A percentile compares a stretch with the other conserved stretches of the same genome.
These are phyloP conservation scores for Erannis defoliaria DNA, from an alignment of 2,888 invertebrate species.

Conservation along the genomic window DNA sequence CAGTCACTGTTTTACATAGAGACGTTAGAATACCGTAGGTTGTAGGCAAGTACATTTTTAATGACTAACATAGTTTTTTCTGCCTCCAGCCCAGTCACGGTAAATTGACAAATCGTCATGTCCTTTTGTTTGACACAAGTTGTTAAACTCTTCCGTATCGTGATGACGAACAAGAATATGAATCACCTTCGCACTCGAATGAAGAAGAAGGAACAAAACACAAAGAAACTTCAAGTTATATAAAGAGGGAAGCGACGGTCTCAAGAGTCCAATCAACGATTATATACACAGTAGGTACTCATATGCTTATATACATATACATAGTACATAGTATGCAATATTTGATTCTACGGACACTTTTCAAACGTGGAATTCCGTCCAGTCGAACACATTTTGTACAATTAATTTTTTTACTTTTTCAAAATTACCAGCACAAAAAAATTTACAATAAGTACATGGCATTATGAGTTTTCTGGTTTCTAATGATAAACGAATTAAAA, in stretches of 20 bases:
- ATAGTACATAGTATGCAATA: no score
- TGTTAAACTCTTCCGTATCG: conserved; percentile 1
- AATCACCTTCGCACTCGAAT: neutral
- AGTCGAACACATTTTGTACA: no score
- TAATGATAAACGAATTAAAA: no score
- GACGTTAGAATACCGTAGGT: neutral
- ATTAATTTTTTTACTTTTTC: no score
- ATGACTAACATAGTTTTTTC: conserved; percentile 26
- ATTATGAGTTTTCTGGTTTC: no score
- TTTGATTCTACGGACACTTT: no score
- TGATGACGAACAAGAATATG: neutral
- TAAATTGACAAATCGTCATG: conserved; percentile 28
- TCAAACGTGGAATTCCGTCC: no score
- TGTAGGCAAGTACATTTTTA: conserved; percentile 23
- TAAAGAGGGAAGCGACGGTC: neutral
- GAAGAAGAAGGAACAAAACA: neutral
- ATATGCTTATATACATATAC: no score
- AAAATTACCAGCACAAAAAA: no score
- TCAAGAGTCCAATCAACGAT: no score
- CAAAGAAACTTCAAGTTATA: neutral
- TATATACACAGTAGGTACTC: no score
- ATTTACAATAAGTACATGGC: no score
- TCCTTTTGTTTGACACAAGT: conserved; percentile 11
- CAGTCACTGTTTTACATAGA: neutral
- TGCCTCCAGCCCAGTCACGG: conserved; percentile 20